Evolutionary conservation across 2,888 invertebrate species (phyloP).

Genomic region (Embidobia sp.): DNA sequence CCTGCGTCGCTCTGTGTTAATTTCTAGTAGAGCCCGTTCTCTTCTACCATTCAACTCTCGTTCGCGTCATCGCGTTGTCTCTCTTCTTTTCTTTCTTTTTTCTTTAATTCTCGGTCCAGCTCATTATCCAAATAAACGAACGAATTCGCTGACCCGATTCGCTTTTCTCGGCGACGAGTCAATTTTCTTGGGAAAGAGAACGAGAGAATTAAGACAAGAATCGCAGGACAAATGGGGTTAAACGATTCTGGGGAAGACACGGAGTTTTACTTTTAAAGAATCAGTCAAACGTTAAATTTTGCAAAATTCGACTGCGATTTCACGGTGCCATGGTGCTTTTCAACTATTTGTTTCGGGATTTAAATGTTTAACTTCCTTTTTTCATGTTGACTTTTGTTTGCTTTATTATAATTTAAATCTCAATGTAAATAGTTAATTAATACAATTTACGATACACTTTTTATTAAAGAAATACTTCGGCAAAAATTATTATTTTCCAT

Average conservation of each 20-base stretch:
- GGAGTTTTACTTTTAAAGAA: not conserved
- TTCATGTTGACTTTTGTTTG: too few relatives aligned
- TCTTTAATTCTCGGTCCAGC: constrained; percentile 60
- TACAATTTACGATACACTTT: too few relatives aligned
- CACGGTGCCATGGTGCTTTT: too few relatives aligned
- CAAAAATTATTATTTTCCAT: too few relatives aligned
- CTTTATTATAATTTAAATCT: too few relatives aligned
- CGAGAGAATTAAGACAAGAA: constrained; percentile 56
- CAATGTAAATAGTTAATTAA: too few relatives aligned
- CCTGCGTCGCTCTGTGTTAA: constrained; percentile 76
- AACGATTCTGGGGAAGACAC: too few relatives aligned
- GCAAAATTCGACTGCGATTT: too few relatives aligned
- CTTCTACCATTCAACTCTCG: constrained; percentile 50
- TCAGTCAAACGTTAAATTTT: not conserved
- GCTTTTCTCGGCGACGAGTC: constrained; percentile 70
- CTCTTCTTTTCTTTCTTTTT: constrained; percentile 35
- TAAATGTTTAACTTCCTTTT: too few relatives aligned
- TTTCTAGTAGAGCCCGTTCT: constrained; percentile 71
- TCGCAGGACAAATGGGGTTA: constrained; percentile 5
- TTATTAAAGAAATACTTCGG: too few relatives aligned
- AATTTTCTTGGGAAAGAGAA: constrained; percentile 26
- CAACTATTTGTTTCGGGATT: too few relatives aligned
- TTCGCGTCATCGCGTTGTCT: constrained; percentile 59
- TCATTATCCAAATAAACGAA: constrained; percentile 72
- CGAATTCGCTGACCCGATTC: constrained; percentile 79